Percentiles rank a stretch among this genome's conserved stretches.
Evolutionary conservation across 2,797 vertebrate genomes (phyloP).

Genomic region (Syngnathus rostellatus): DNA sequence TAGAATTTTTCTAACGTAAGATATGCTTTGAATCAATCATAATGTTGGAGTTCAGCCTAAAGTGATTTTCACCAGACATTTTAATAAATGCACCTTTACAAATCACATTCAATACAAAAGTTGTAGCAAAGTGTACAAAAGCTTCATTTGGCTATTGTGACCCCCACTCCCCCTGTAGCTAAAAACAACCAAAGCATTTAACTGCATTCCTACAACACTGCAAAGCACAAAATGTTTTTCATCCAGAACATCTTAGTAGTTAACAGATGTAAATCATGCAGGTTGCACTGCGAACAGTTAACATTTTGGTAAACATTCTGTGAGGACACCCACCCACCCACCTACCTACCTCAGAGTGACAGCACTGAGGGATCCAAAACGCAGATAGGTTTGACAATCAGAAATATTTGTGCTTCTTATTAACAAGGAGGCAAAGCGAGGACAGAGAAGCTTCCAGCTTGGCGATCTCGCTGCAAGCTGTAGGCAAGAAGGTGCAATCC

Average conservation of each 20-base stretch:
- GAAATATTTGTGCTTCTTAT: constrained; percentile 70
- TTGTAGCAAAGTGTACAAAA: neutral
- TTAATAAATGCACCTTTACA: neutral
- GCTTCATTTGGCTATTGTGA: neutral
- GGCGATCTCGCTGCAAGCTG: constrained; percentile 80
- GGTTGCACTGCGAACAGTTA: neutral
- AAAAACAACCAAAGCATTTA: neutral
- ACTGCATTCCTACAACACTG: neutral
- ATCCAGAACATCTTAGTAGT: neutral
- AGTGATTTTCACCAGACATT: neutral
- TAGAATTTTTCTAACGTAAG: too few species aligned
- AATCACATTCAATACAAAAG: neutral
- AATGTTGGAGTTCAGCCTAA: too few species aligned
- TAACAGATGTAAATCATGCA: neutral
- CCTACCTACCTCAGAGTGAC: neutral
- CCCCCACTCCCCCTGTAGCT: neutral
- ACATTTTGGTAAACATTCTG: neutral
- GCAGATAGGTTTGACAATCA: constrained; percentile 18
- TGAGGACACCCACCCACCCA: neutral
- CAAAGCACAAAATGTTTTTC: neutral
- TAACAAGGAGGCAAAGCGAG: constrained; percentile 83
- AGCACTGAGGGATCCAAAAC: neutral
- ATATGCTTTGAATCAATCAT: too few species aligned
- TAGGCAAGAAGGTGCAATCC: constrained; percentile 82
- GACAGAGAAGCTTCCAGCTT: constrained; percentile 81